Evolutionary conservation across 2,797 vertebrate genomes (phyloP).

Genomic region (Liparis tanakae): DNA sequence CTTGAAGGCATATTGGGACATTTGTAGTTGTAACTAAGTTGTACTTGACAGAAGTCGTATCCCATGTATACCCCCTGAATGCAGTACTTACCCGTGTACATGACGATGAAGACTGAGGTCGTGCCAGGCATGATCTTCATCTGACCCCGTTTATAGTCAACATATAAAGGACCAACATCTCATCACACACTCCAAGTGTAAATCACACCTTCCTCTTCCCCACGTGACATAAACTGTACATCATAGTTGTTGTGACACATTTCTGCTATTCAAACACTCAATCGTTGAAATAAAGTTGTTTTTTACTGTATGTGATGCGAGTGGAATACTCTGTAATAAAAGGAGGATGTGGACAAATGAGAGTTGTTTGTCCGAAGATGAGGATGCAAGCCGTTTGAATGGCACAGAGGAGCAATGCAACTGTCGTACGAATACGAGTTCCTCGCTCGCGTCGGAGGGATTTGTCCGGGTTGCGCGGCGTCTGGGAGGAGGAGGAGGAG

Average conservation of each 20-base stretch:
- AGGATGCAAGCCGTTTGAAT: conserved; percentile 15
- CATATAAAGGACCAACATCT: conserved; percentile 24
- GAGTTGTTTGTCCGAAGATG: conserved; percentile 31
- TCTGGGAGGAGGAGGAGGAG: conserved; percentile 63
- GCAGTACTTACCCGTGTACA: conserved; percentile 50
- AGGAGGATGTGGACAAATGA: conserved; percentile 13
- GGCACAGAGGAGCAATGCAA: conserved; percentile 11
- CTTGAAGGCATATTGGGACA: conserved; percentile 49
- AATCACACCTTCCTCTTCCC: conserved; percentile 3
- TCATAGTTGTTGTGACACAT: conserved; percentile 40
- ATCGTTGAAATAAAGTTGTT: conserved; percentile 37
- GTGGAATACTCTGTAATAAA: conserved; percentile 71
- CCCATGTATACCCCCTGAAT: conserved; percentile 63
- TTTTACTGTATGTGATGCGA: conserved; percentile 64
- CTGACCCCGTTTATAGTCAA: conserved; percentile 12
- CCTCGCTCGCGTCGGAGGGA: conserved; percentile 38
- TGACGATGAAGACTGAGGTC: conserved; percentile 26
- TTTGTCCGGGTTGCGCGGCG: conserved; percentile 51
- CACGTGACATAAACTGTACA: conserved; percentile 34
- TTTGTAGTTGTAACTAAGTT: conserved; percentile 47
- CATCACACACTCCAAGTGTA: conserved; percentile 7
- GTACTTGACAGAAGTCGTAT: conserved; percentile 48
- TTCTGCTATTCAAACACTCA: conserved; percentile 50
- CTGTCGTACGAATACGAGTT: conserved; percentile 39
- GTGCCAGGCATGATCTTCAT: conserved; percentile 37